Conservation (phyloP, 1,140 invertebrate genomes). For the Drosophila mojavensis region DNA sequence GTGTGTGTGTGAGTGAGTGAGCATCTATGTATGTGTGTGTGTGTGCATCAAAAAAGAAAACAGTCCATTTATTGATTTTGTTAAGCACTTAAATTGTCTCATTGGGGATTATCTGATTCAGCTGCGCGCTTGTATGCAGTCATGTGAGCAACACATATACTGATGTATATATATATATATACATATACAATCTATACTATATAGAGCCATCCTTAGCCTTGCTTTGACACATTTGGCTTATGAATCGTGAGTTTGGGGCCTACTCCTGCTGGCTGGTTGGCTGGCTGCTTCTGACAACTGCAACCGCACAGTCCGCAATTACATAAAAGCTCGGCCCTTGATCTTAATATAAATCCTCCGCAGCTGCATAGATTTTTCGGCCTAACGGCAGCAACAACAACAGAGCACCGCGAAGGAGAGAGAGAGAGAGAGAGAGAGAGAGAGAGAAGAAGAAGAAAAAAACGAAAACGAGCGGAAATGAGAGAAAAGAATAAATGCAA, state of each 20-base stretch:
- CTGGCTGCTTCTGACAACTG: conserved; percentile 30
- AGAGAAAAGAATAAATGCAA: conserved; percentile 38
- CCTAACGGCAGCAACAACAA: neutral
- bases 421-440: no score
- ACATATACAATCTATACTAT: neutral
- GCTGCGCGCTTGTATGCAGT: conserved; percentile 6
- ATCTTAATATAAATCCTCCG: conserved; percentile 33
- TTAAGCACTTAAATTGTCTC: conserved; percentile 46
- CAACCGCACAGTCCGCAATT: conserved; percentile 32
- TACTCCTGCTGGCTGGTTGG: neutral
- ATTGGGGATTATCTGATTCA: conserved; percentile 45
- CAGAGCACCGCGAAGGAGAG: no score
- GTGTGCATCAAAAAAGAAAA: neutral
- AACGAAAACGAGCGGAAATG: neutral
- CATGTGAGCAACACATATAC: no score
- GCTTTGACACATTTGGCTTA: conserved; percentile 17
- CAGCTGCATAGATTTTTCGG: conserved; percentile 16
- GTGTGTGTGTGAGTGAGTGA: conserved; percentile 4
- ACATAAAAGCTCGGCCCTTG: conserved; percentile 44
- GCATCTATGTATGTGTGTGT: conserved; percentile 8
- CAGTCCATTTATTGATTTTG: conserved; percentile 45
- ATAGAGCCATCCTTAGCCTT: conserved; percentile 10
- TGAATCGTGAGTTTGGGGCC: conserved; percentile 12
- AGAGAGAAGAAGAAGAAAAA: neutral
- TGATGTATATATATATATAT: neutral